These are phyloP conservation scores for Stylophora pistillata DNA, from an alignment of 64 coral and sea anemone genomes.

Conservation along the genomic window DNA sequence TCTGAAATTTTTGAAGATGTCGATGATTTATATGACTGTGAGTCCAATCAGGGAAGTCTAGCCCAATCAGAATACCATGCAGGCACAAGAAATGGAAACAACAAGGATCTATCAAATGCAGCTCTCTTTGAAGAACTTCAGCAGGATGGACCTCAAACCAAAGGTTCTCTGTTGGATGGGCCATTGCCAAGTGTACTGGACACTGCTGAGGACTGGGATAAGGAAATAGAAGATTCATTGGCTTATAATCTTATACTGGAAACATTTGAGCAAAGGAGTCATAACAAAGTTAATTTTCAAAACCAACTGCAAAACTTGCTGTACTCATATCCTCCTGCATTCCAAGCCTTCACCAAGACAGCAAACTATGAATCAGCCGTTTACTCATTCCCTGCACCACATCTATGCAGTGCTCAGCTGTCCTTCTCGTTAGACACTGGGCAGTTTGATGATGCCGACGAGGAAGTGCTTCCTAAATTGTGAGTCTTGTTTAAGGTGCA, in stretches of 20 bases:
- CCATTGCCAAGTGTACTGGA: background rate
- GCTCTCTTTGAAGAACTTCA: background rate
- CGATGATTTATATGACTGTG: background rate
- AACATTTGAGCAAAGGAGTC: conserved; percentile 6
- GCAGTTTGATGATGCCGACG: conserved; percentile 98
- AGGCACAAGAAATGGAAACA: background rate
- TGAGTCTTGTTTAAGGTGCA: background rate
- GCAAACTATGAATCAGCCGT: conserved; percentile 83
- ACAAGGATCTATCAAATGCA: background rate
- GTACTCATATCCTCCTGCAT: conserved; percentile 77
- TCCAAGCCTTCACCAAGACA: conserved; percentile 72
- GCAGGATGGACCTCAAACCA: background rate
- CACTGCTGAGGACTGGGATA: conserved; percentile 89
- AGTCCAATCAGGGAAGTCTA: background rate
- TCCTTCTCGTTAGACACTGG: background rate
- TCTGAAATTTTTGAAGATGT: conserved; percentile 84
- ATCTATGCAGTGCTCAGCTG: background rate
- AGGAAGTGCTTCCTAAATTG: background rate
- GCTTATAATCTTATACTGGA: conserved; percentile 15
- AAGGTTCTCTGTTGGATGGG: background rate
- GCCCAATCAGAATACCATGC: background rate
- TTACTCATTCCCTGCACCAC: background rate
- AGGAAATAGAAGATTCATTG: conserved; percentile 70
- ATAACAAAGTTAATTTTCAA: conserved; percentile 26
- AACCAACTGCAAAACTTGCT: conserved; percentile 82